Evolutionary conservation across 64 coral and sea anemone genomes (phyloP), one percentile per base, ranked within the genome.

Genomic region (Montipora sp.): DNA sequence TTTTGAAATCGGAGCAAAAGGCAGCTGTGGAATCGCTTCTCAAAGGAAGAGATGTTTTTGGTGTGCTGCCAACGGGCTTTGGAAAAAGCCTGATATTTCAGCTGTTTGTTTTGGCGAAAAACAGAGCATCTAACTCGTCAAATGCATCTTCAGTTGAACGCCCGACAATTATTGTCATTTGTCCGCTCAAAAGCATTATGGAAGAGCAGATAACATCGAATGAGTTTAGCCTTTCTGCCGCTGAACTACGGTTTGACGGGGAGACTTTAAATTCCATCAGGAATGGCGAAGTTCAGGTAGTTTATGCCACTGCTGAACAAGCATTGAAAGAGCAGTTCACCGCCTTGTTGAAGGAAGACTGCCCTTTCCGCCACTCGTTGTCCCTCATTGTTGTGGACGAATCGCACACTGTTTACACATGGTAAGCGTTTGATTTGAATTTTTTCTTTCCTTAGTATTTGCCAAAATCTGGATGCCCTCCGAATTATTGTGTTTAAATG

Each of bases 261-360:
- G 90, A 75, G 11, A 58, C 21, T 68, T 72, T 83, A 51, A 18
- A 91, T 5, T 75, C 27, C 1, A 36, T 90, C 3, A 15, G 24
- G 47, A 57, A 48, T 21, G 69, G 22, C n/a, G 57, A 84, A 71
- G 13, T 24, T 44, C 90, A 71, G 21, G 80, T 84, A 53, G 20
- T 92, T 24, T 92, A 92, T 76, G 80, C 68, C 5, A 75, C 90
- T 73, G 78, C 89, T 50, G 89, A 91, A 74, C 63, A 57, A 8
- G 79, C 75, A 2, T 50, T 91, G 9, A 3, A 18, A 11, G 79
- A 72, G 58, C n/a, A 80, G 69, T 83, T 91, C 51, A 78, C 55
- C 19, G 13, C 12, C 18, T 20, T 91, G 13, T 13, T 83, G 67
- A 82, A 82, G 47, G 60, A 81, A 45, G 80, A 91, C 47, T 47